Evolutionary conservation across 2,888 invertebrate genomes (phyloP).

Genomic region (Scelioninae gen. 1): DNA sequence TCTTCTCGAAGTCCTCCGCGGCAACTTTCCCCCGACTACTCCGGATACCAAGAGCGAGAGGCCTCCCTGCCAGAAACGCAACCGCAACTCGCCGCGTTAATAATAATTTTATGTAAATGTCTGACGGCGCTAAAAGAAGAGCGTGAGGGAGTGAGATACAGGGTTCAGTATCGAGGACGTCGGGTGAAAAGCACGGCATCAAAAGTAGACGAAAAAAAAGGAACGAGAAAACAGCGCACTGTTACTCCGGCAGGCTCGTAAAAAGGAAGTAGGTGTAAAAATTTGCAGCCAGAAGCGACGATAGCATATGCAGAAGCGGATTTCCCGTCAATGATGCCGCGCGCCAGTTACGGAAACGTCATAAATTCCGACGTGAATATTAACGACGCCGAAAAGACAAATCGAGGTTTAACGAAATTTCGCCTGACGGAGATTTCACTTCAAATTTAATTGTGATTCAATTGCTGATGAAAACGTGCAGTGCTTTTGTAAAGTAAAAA

Average conservation of each 20-base stretch:
- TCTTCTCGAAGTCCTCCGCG: slow-evolving; percentile 43
- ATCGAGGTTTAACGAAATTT: slow-evolving; percentile 63
- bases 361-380: slow-evolving; percentile 68
- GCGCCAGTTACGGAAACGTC: slow-evolving; percentile 71
- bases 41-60: slow-evolving; percentile 57
- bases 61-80: slow-evolving; percentile 73
- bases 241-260: slow-evolving; percentile 78
- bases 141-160: slow-evolving; percentile 33
- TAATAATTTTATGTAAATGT: slow-evolving; percentile 82
- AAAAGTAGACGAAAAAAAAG: slow-evolving; percentile 54
- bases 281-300: slow-evolving; percentile 73
- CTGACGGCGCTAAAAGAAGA: slow-evolving; percentile 68
- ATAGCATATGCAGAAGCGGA: slow-evolving; percentile 75
- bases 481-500: not conserved
- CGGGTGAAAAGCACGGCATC: slow-evolving; percentile 65
- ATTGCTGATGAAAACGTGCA: slow-evolving; percentile 38
- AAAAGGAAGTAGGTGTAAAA: slow-evolving; percentile 79
- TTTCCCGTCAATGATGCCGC: slow-evolving; percentile 71
- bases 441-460: slow-evolving; percentile 46
- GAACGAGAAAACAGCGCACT: slow-evolving; percentile 73
- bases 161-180: slow-evolving; percentile 65
- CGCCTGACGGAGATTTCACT: slow-evolving; percentile 49
- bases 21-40: slow-evolving; percentile 59
- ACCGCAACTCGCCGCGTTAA: slow-evolving; percentile 75
- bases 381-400: slow-evolving; percentile 64